Conservation (phyloP, 2,888 invertebrate genomes). For the Papilio protenor region DNA sequence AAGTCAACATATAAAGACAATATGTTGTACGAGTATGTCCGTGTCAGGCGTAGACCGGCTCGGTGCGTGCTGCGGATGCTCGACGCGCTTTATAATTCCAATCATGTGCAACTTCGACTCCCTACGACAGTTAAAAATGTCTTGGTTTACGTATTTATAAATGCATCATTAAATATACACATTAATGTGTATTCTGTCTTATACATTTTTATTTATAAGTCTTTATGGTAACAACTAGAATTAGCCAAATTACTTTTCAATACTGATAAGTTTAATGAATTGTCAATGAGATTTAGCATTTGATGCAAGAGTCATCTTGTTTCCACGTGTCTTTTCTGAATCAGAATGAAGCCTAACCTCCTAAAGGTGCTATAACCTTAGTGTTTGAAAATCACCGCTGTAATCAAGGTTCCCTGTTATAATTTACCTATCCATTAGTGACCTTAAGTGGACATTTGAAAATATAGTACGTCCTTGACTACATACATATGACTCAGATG, state of each 20-base stretch:
- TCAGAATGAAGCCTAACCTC: background rate
- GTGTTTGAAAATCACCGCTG: background rate
- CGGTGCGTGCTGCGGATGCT: constrained; percentile 56
- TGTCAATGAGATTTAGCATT: background rate
- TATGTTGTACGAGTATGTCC: constrained; percentile 41
- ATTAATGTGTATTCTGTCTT: background rate
- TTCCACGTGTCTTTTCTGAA: background rate
- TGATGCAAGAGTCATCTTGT: background rate
- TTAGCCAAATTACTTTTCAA: background rate
- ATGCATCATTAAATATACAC: constrained; percentile 15
- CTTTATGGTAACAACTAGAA: background rate
- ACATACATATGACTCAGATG: background rate
- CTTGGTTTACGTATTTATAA: constrained; percentile 24
- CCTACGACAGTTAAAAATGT: constrained; percentile 33
- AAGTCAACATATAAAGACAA: background rate
- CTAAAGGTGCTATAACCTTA: background rate
- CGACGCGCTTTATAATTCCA: constrained; percentile 55
- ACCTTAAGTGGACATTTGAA: background rate
- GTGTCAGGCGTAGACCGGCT: constrained; percentile 53
- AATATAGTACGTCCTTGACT: background rate
- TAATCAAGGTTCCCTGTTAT: background rate
- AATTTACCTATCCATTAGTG: background rate
- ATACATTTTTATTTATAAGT: background rate
- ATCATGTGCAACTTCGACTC: constrained; percentile 48
- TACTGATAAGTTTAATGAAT: background rate